Conservation (phyloP, 2,888 invertebrate genomes). For the Phaedon cochleariae region DNA sequence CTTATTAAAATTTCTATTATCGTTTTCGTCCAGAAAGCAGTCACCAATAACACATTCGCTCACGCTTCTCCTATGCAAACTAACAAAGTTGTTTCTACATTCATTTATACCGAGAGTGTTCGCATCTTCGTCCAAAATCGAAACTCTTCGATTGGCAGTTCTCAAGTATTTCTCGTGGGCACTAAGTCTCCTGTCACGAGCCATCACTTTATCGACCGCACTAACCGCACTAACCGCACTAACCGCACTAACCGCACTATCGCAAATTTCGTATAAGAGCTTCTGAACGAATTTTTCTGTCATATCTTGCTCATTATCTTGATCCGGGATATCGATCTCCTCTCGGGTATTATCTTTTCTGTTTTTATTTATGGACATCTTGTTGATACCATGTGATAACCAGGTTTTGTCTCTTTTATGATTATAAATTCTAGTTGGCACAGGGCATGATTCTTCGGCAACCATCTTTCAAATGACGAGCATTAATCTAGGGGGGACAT, state of each 20-base stretch:
- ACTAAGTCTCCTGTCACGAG: conserved; percentile 39
- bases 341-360: conserved; percentile 24
- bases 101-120: conserved; percentile 30
- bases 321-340: conserved; percentile 23
- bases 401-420: conserved; percentile 38
- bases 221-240: too few species aligned
- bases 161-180: conserved; percentile 40
- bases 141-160: conserved; percentile 39
- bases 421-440: conserved; percentile 30
- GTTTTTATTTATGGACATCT: conserved; percentile 37
- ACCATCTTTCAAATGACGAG: conserved; percentile 36
- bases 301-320: conserved; percentile 33
- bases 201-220: conserved; percentile 42
- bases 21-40: conserved; percentile 43
- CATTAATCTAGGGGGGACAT: background rate
- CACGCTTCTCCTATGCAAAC: conserved; percentile 31
- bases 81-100: conserved; percentile 41
- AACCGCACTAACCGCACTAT: conserved; percentile 43
- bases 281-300: conserved; percentile 33
- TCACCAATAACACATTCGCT: conserved; percentile 19
- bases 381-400: conserved; percentile 39
- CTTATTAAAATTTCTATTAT: conserved; percentile 36
- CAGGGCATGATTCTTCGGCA: conserved; percentile 38
- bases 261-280: conserved; percentile 44
- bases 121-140: conserved; percentile 44